These are phyloP conservation scores for Petaurus breviceps DNA, from an alignment of 2,113 vertebrate species.

Conservation along the genomic window DNA sequence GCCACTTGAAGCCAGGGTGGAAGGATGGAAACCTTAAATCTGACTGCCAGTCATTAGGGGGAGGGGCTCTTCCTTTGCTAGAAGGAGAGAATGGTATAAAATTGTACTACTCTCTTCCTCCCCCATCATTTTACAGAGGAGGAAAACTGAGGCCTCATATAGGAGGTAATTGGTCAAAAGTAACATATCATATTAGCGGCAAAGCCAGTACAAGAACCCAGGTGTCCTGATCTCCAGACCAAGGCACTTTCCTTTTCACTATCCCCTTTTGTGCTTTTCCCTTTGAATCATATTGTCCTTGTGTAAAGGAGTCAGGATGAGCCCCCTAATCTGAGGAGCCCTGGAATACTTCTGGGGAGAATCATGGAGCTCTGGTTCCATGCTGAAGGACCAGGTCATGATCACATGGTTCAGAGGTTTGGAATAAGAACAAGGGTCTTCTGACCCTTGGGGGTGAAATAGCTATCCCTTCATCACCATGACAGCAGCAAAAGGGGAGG, in stretches of 20 bases:
- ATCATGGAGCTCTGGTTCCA: too few relatives aligned
- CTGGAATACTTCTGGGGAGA: not conserved
- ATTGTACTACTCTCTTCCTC: not conserved
- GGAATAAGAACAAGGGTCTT: not conserved
- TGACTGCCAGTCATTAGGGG: not conserved
- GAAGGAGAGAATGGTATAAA: not conserved
- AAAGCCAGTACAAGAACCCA: not conserved
- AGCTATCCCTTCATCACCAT: not conserved
- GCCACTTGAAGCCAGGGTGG: not conserved
- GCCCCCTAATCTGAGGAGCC: not conserved
- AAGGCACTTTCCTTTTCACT: not conserved
- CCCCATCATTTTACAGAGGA: not conserved
- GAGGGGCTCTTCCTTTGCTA: not conserved
- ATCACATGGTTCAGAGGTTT: not conserved
- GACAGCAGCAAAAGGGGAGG: not conserved
- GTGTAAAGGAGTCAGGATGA: not conserved
- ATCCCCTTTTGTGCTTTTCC: not conserved
- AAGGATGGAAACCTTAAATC: not conserved
- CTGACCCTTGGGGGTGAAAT: not conserved
- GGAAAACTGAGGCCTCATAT: not conserved
- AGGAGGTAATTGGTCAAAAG: not conserved
- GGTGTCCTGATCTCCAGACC: not conserved
- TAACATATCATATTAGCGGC: not conserved
- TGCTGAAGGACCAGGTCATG: not conserved
- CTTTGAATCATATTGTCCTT: not conserved